A percentile compares a stretch with the other conserved stretches of the same genome.
phyloP scores from a whole-genome alignment of 2,888 invertebrate species.

The Mycalesis mineus region DNA sequence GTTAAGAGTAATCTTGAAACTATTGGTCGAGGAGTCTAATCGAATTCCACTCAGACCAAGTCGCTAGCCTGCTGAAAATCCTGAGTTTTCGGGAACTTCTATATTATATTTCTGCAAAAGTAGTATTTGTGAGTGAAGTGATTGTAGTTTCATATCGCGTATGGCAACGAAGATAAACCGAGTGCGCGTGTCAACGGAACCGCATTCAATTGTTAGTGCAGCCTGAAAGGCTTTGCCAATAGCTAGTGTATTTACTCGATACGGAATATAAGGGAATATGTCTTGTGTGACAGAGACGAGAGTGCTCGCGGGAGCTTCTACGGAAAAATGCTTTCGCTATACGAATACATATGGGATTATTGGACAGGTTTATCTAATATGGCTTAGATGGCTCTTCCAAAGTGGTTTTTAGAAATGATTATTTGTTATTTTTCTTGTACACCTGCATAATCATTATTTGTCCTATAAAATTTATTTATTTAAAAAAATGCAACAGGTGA shows the following conservation, averaged over 20 bases:
- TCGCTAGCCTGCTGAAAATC: too few species aligned
- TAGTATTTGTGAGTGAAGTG: background rate
- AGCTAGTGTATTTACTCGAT: slow-evolving; percentile 18
- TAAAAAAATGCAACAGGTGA: too few species aligned
- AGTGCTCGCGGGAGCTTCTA: background rate
- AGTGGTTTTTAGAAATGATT: too few species aligned
- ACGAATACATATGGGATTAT: background rate
- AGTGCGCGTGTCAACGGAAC: slow-evolving; percentile 20
- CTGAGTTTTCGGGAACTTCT: too few species aligned
- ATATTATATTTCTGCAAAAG: too few species aligned
- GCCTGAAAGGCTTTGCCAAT: slow-evolving; percentile 23
- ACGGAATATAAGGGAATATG: slow-evolving; percentile 9
- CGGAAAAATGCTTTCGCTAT: background rate
- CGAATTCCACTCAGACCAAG: too few species aligned
- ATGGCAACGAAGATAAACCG: slow-evolving; percentile 19
- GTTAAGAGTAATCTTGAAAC: too few species aligned
- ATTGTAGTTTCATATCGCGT: background rate
- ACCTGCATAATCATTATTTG: too few species aligned
- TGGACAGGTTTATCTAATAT: background rate
- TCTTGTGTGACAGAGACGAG: slow-evolving; percentile 2
- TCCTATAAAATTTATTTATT: too few species aligned
- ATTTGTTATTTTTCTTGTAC: too few species aligned
- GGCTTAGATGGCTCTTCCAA: too few species aligned
- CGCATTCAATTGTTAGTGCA: slow-evolving; percentile 24
- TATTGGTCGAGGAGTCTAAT: too few species aligned